Percentiles rank a stretch among this genome's conserved stretches.
Conservation (phyloP, 2,113 vertebrate species). For the Corvus moneduloides region DNA sequence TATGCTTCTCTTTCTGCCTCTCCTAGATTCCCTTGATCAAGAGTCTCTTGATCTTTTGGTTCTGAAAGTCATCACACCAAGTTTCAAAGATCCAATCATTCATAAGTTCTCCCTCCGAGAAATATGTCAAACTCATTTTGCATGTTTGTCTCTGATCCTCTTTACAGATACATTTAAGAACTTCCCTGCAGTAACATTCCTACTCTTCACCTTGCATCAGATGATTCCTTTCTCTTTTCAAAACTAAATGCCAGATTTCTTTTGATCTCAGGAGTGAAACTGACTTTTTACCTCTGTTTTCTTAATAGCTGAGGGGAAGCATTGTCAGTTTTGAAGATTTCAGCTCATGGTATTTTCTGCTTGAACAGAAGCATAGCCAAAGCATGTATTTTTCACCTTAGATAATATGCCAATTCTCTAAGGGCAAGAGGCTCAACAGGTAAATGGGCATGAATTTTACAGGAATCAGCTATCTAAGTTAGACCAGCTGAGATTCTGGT, state of each 20-base stretch:
- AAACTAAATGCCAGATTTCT: background rate
- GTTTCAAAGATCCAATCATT: background rate
- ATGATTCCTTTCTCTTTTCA: constrained; percentile 1
- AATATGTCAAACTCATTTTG: background rate
- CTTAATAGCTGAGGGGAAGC: background rate
- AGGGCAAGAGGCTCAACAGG: background rate
- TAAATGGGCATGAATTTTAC: background rate
- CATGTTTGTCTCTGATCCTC: constrained; percentile 11
- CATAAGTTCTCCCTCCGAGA: background rate
- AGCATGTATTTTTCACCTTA: background rate
- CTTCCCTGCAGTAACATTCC: background rate
- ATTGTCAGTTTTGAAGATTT: constrained; percentile 1
- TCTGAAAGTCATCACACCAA: background rate
- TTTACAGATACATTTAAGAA: background rate
- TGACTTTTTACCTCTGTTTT: background rate
- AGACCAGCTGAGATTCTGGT: background rate
- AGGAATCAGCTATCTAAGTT: background rate
- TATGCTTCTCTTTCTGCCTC: background rate
- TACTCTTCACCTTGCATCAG: background rate
- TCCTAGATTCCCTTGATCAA: constrained; percentile 25
- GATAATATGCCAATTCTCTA: background rate
- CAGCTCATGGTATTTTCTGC: background rate
- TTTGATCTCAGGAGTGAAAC: background rate
- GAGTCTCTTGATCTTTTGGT: constrained; percentile 19
- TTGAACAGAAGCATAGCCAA: background rate